Base-by-base conservation (phyloP, 2,113 vertebrate species). In the Orthochromis malagaraziensis region DNA sequence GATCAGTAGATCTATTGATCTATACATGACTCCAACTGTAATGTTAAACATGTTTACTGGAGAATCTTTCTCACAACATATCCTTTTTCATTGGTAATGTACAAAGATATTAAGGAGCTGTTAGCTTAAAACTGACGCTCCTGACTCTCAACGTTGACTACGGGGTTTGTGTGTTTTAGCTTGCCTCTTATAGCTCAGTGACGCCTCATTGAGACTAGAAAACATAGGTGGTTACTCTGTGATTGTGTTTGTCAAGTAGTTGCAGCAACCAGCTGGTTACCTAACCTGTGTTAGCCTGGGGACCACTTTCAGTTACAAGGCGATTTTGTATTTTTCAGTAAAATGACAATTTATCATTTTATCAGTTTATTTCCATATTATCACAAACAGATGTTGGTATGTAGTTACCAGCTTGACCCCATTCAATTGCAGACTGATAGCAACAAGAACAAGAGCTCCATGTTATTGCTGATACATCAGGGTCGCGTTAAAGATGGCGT, bases 191-290 rank as follows among this genome's bases (percentile, higher is more conserved):
- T 65, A 0, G 17, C 17, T 14, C 35, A 70, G 65, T 42, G n/a
- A 70, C 1, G 2, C 35, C n/a, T 63, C 31, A 35, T 26, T 10
- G n/a, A 70, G 63, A 9, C 35, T 9, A 68, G 19, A 0, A 40
- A 29, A 57, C 1, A 16, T 29, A 26, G 3, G 35, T 40, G 35
- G 35, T 68, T 40, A 21, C 12, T 9, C 35, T 21, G 19, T 70
- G 35, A 40, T 24, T 68, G 35, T 60, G 57, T 68, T 68, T 21
- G 17, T 40, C 35, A 70, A 70, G 35, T 1, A 42, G 35, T 24
- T 40, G 12, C 35, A 40, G 35, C 35, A 40, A 70, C 38, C 38
- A 45, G 38, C 68, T 73, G 38, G 12, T 70, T 70, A 42, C 2
- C 65, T 16, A 42, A 42, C 13, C 65, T 26, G 38, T 4, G n/a